Conservation (phyloP, 2,113 vertebrate species). For the Chitala chitala region DNA sequence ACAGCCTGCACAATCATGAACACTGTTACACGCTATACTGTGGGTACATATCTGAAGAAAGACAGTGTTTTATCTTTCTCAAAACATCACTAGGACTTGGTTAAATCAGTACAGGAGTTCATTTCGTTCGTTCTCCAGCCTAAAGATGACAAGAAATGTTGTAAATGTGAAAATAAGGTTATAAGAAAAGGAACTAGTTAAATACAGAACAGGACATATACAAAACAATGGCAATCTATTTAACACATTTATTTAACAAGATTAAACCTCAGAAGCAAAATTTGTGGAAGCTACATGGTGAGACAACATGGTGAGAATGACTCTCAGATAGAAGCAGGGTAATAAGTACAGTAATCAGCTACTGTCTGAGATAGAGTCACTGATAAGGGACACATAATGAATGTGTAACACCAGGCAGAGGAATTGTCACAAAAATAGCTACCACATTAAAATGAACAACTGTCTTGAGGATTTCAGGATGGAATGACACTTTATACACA, state of each 20-base stretch:
- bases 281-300: too few relatives aligned
- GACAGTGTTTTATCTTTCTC: constrained; percentile 10
- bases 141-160: constrained; percentile 41
- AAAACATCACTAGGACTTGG: neutral
- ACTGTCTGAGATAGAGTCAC: neutral
- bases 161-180: constrained; percentile 34
- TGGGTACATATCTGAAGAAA: neutral
- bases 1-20: too few relatives aligned
- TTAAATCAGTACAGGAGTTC: neutral
- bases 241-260: too few relatives aligned
- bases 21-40: too few relatives aligned
- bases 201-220: neutral
- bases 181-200: constrained; percentile 11
- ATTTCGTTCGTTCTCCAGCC: constrained; percentile 46
- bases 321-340: neutral
- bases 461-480: neutral
- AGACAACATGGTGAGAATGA: too few relatives aligned
- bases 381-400: neutral
- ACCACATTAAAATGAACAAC: neutral
- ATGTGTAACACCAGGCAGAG: neutral
- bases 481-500: neutral
- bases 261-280: too few relatives aligned
- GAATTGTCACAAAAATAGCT: neutral
- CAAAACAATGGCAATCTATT: neutral
- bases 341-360: neutral